Base-by-base conservation (phyloP, 2,113 vertebrate genomes). In the Tychaedon coryphoeus region DNA sequence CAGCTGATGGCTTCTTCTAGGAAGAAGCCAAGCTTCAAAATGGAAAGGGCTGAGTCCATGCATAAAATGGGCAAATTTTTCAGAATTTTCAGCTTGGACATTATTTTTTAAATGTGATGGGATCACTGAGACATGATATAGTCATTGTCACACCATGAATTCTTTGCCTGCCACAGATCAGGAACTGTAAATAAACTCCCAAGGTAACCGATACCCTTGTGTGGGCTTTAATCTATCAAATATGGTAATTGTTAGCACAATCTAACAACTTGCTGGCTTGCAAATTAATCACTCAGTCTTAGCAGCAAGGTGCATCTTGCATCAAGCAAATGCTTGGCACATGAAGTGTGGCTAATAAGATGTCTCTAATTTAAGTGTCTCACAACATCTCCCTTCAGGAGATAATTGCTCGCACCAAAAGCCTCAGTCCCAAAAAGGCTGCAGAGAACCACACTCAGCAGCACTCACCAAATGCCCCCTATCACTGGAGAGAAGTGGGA, bases 231-330 rank as follows among this genome's bases (percentile, higher is more conserved):
- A 96, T 95, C 81, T 87, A 94, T 95, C 95, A 95, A 96, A 95
- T 95, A 90, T 84, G 91, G 92, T 95, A 96, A 94, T 93, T 86
- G 93, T 96, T 96, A 95, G 81, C 71, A 92, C 76, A 86, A 57
- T 53, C 84, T 72, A 78, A 86, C 75, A 80, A 86, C 92, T 96
- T 50, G 3, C 86, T 95, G 88, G 66, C 77, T 96, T 86, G 67
- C 81, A 97, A 97, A 97, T 97, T 92, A 96, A 95, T 96, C 94
- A 93, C 71, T 80, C 77, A 7, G 36, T 88, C 94, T 90, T 82
- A 95, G 85, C 97, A 96, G 92, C 96, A 96, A 97, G 95, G 95
- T 94, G 90, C 82, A 94, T 77, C 83, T 95, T 92, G 51, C 28
- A 51, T 29, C 50, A 51, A 93, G 90, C 54, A 31, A 73, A 85